Percentiles rank a stretch among this genome's conserved stretches.
phyloP scores from a whole-genome alignment of 2,113 vertebrate genomes.

The Tachysurus fulvidraco region DNA sequence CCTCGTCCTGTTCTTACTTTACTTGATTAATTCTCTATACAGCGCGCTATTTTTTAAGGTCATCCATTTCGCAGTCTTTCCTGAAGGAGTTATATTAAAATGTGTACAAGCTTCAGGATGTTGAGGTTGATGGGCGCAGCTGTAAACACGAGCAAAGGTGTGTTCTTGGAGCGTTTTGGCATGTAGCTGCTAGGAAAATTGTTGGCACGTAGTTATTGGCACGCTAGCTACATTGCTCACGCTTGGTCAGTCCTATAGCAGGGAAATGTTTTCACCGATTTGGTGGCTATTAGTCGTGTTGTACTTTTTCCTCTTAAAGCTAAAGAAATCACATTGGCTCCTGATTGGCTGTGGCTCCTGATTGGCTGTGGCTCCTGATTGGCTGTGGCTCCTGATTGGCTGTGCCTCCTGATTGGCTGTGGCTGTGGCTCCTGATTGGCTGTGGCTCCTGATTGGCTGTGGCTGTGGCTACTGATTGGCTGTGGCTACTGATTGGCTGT shows the following conservation, averaged over 20 bases:
- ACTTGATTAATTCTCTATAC: background rate
- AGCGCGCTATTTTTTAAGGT: background rate
- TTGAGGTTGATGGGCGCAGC: background rate
- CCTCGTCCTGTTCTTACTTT: background rate
- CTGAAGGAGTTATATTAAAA: background rate
- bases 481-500: too few relatives aligned
- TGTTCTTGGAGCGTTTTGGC: background rate
- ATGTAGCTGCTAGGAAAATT: background rate
- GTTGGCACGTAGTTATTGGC: background rate
- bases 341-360: too few relatives aligned
- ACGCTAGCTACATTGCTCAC: background rate
- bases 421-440: too few relatives aligned
- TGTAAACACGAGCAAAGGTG: background rate
- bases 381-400: too few relatives aligned
- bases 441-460: too few relatives aligned
- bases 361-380: too few relatives aligned
- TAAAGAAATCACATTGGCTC: too few relatives aligned
- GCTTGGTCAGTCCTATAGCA: background rate
- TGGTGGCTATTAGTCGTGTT: background rate
- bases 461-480: too few relatives aligned
- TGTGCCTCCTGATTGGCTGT: too few relatives aligned
- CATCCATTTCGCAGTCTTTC: background rate
- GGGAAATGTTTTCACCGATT: too few relatives aligned
- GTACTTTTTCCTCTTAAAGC: background rate
- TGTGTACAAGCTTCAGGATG: background rate